Base-by-base conservation (phyloP, 2,797 vertebrate genomes). In the Bovichtus diacanthus region DNA sequence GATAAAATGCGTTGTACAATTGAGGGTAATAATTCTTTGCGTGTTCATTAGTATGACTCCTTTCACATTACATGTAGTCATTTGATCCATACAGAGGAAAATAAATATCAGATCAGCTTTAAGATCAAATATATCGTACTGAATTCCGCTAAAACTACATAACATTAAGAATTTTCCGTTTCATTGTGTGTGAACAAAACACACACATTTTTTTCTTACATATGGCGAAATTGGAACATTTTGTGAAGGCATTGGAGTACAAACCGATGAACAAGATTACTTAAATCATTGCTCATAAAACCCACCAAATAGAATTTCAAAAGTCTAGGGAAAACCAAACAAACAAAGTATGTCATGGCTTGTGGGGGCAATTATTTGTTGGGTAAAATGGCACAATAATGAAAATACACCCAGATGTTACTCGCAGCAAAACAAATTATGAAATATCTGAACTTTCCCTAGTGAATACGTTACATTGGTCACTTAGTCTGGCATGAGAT, bases 391-490 rank as follows among this genome's bases (percentile, higher is more conserved):
- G 84, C 68, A 63, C 70, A 84, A 72, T 8, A 61, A 49, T 56
- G 3, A 70, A 71, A 64, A 49, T 18, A 23, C 47, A 27, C 67
- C 8, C 19, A 72, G 21, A 50, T 55, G 59, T 87, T 78, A 66
- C 44, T 85, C 61, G 78, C 25, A 44, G 16, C 11, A 53, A 72
- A 69, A 41, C 8, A 69, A 60, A 47, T 85, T 72, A 82, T 11
- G 76, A 81, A 88, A 87, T 68, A 76, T 13, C 46, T 41, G 18
- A 81, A 70, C 46, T 63, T 78, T 82, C 60, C 51, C 60, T 8
- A 31, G 16, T 60, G 10, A 56, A 49, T 6, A 18, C 36, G 27
- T 49, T 8, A 44, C 10, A 65, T 23, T 16, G 13, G 47, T 56
- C 9, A 38, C 21, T 16, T 13, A 2, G 27, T 9, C 21, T 77